Evolutionary conservation across 2,888 invertebrate species (phyloP).

Genomic region (Melanostoma mellinum): DNA sequence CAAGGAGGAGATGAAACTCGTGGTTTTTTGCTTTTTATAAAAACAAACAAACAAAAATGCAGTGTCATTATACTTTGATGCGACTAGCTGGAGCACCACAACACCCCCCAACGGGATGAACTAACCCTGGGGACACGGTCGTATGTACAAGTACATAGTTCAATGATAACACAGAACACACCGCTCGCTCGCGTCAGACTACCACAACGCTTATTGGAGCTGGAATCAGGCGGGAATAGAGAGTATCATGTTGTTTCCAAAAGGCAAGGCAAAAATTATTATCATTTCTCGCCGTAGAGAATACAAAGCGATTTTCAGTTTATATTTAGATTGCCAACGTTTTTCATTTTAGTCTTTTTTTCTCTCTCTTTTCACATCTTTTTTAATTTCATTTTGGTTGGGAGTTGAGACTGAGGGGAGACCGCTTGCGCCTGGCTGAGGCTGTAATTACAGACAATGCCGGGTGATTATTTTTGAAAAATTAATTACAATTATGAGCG

Average conservation of each 20-base stretch:
- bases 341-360: neutral
- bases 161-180: neutral
- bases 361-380: neutral
- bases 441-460: constrained; percentile 56
- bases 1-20: too few species aligned
- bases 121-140: neutral
- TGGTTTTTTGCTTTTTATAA: neutral
- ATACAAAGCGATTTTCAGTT: constrained; percentile 1
- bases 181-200: too few species aligned
- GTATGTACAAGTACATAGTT: neutral
- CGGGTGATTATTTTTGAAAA: constrained; percentile 46
- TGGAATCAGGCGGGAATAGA: too few species aligned
- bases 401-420: neutral
- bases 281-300: constrained; percentile 15
- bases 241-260: too few species aligned
- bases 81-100: neutral
- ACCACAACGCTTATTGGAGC: too few species aligned
- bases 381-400: constrained; percentile 28
- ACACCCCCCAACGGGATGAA: neutral
- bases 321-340: constrained; percentile 50
- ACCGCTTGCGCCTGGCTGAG: neutral
- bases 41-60: constrained; percentile 6
- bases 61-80: constrained; percentile 14
- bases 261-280: constrained; percentile 29
- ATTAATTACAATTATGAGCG: constrained; percentile 53